Conservation (phyloP, 2,113 vertebrate species). For the Vidua macroura region DNA sequence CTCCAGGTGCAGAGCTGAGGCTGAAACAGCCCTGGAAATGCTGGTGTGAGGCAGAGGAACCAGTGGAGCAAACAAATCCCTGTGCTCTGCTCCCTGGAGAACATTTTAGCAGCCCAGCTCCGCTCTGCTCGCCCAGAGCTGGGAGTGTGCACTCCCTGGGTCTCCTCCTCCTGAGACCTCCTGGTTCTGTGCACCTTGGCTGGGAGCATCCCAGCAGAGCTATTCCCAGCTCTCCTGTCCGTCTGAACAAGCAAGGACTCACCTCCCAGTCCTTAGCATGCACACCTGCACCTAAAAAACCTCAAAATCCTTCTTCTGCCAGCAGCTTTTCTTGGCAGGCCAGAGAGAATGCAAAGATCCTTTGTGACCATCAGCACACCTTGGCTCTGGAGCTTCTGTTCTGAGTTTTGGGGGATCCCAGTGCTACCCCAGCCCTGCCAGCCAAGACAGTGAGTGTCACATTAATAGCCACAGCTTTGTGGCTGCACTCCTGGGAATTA, state of each 20-base stretch:
- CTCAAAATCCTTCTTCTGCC: neutral
- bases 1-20: neutral
- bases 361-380: neutral
- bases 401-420: neutral
- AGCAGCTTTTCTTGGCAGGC: neutral
- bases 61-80: accelerated
- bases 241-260: neutral
- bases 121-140: neutral
- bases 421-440: neutral
- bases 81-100: neutral
- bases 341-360: neutral
- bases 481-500: neutral
- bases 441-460: neutral
- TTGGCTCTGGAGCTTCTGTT: neutral
- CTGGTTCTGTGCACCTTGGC: neutral
- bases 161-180: neutral
- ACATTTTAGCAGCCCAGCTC: neutral
- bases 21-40: neutral
- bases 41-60: neutral
- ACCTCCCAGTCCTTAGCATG: neutral
- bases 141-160: accelerated
- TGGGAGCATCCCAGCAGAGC: neutral
- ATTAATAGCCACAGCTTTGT: neutral
- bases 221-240: neutral
- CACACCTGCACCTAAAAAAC: accelerated